Base-by-base conservation (phyloP, 2,888 invertebrate genomes). In the Podotricha telesiphe region DNA sequence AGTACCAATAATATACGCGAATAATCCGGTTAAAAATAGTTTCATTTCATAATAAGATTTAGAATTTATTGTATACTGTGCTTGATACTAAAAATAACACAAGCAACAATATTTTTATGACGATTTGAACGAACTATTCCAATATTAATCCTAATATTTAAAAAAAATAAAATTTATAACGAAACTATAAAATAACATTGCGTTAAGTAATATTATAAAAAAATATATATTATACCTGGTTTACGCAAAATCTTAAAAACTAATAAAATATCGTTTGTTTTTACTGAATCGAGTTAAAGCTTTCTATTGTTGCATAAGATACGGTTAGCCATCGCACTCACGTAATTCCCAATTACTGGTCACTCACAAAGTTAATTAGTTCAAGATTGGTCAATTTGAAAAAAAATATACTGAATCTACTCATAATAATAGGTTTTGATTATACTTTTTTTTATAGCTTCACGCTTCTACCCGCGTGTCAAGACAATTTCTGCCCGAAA, bases 261-360 rank as follows among this genome's bases (percentile, higher is more conserved):
- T 61, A 17, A 64, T 50, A 56, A 11, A 69, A 53, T 71, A 63
- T 63, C 40, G 17, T 69, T 65, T 61, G 40, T 66, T 67, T 55
- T 19, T 51, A 53, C 63, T 66, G 66, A 64, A 71, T 67, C 71
- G 59, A 69, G 69, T 71, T 67, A 50, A 34, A 48, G 69, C 71
- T 71, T 69, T 69, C 69, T 68, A 71, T 45, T 64, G 48, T 69
- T 69, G 67, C 34, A 64, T 69, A 71, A 71, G 40, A 65, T n/a
- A n/a, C 37, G 59, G 53, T 61, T 56, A 68, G 51, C 71, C 50
- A 17, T 59, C 58, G 50, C 47, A 28, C 45, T 69, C 61, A 69
- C 71, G 71, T 71, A 71, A 71, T 71, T 66, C 64, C 42, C 63
- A 20, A 68, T 71, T 64, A 71, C 20, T 40, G 28, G 51, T 51